These are phyloP conservation scores for Drosophila neocordata DNA, from an alignment of 1,140 invertebrate species.

Conservation along the genomic window DNA sequence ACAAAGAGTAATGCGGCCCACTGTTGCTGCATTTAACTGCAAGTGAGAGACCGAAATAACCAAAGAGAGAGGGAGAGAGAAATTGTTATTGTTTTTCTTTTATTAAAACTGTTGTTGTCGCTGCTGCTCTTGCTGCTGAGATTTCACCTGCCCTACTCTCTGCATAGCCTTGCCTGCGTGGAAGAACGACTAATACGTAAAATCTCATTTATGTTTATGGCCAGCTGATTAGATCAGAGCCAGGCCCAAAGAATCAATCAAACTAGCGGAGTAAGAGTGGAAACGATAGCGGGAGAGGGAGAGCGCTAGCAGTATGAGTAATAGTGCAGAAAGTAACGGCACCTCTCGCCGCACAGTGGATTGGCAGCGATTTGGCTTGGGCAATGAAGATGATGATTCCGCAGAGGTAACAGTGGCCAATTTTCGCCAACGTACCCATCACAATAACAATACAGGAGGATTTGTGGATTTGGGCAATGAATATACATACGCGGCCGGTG, in stretches of 20 bases:
- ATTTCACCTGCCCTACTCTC: slow-evolving; percentile 6
- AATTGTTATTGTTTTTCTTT: slow-evolving; percentile 8
- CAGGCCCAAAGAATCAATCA: slow-evolving; percentile 26
- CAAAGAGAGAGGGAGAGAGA: not conserved
- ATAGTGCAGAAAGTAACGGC: slow-evolving; percentile 69
- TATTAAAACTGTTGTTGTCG: not conserved
- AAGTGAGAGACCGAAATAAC: slow-evolving; percentile 36
- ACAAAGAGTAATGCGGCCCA: slow-evolving; percentile 26
- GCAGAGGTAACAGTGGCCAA: slow-evolving; percentile 66
- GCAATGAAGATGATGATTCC: slow-evolving; percentile 71
- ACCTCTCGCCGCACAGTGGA: slow-evolving; percentile 65
- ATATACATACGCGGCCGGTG: slow-evolving; percentile 89
- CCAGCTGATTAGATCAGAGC: slow-evolving; percentile 16
- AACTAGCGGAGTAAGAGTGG: slow-evolving; percentile 18
- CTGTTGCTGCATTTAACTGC: slow-evolving; percentile 11
- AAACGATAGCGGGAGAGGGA: not conserved
- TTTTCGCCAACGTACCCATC: slow-evolving; percentile 80
- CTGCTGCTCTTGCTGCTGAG: slow-evolving; percentile 7
- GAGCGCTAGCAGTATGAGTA: slow-evolving; percentile 54
- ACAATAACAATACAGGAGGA: slow-evolving; percentile 85
- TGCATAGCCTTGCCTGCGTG: slow-evolving; percentile 52
- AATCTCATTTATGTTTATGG: slow-evolving; percentile 24
- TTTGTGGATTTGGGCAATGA: slow-evolving; percentile 89
- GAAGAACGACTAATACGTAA: slow-evolving; percentile 20
- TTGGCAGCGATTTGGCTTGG: slow-evolving; percentile 79